Evolutionary conservation across 1,140 invertebrate species (phyloP).

Genomic region (Atopsyche davidsoni): DNA sequence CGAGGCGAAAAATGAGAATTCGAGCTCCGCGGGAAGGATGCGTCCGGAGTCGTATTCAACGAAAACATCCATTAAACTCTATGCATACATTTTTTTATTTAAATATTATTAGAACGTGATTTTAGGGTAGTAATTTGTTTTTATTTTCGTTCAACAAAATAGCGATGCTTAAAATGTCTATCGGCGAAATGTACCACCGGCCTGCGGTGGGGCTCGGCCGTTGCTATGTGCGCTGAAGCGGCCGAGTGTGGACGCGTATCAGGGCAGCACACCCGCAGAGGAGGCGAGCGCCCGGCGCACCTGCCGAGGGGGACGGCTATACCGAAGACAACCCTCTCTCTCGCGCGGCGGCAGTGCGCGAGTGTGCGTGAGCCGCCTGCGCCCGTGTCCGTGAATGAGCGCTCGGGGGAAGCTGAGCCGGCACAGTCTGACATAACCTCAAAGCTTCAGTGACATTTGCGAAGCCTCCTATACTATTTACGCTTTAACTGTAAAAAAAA

Average conservation of each 20-base stretch:
- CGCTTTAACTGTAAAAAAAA: too few species aligned
- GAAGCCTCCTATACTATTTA: too few species aligned
- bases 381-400: too few species aligned
- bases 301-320: not conserved
- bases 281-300: not conserved
- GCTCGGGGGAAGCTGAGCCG: too few species aligned
- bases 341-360: slow-evolving; percentile 1
- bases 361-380: not conserved
- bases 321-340: not conserved
- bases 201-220: too few species aligned
- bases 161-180: not conserved
- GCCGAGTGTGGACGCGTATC: slow-evolving; percentile 26
- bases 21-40: too few species aligned
- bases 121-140: not conserved
- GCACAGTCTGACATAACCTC: too few species aligned
- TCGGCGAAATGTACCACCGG: not conserved
- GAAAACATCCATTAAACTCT: too few species aligned
- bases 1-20: too few species aligned
- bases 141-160: not conserved
- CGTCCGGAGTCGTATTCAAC: too few species aligned
- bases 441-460: too few species aligned
- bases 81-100: not conserved
- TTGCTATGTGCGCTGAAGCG: slow-evolving; percentile 21
- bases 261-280: slow-evolving; percentile 16
- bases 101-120: slow-evolving; percentile 1